Conservation (phyloP, 2,113 vertebrate species). For the Phylloscopus trochilus region DNA sequence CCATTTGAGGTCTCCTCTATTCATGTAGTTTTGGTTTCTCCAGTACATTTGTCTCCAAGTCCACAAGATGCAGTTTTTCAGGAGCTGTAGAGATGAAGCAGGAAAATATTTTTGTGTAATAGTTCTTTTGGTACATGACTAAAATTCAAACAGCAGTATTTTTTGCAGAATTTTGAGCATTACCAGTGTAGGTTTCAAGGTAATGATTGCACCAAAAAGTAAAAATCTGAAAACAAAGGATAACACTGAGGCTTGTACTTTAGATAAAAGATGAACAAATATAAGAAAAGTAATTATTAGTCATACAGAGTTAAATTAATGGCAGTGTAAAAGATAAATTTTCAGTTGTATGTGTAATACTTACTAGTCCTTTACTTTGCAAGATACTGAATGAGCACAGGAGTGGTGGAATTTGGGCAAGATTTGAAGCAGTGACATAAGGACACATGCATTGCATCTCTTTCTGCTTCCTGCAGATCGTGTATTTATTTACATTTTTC, state of each 20-base stretch:
- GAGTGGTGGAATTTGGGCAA: not conserved
- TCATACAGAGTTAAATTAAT: not conserved
- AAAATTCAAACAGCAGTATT: conserved; percentile 64
- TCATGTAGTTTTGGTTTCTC: not conserved
- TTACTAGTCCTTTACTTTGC: not conserved
- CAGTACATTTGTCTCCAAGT: not conserved
- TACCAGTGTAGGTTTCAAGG: not conserved
- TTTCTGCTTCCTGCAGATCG: not conserved
- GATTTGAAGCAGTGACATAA: not conserved
- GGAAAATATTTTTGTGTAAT: conserved; percentile 42
- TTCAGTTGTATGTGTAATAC: not conserved
- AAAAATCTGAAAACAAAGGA: not conserved
- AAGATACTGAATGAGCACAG: not conserved
- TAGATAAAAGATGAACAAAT: not conserved
- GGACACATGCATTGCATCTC: rapidly evolving
- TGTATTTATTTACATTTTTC: not conserved
- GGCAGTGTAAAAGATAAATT: not conserved
- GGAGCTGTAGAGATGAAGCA: conserved; percentile 24
- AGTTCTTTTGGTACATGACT: conserved; percentile 54
- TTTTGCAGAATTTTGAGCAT: conserved; percentile 56
- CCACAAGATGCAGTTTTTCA: not conserved
- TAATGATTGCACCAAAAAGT: not conserved
- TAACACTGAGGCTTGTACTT: not conserved
- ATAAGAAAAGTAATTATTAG: not conserved
- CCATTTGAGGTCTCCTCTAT: not conserved